Evolutionary conservation across 1,140 invertebrate species (phyloP).

Genomic region (Liolophura sinensis): DNA sequence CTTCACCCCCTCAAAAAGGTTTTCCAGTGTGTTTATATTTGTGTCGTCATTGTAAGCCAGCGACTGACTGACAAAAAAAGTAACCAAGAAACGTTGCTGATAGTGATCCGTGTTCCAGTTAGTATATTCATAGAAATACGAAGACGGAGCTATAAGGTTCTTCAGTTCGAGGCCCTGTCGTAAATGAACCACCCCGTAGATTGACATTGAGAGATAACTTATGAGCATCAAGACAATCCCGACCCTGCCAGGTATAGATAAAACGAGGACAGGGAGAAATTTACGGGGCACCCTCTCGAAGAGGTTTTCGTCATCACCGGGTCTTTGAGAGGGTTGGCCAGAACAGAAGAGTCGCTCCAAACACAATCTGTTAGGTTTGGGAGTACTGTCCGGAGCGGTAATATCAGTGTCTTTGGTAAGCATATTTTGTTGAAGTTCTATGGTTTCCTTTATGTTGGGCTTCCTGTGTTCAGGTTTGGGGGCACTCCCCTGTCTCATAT

Average conservation of each 20-base stretch:
- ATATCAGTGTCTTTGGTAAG: too few species aligned
- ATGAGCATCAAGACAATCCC: neutral
- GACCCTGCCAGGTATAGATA: constrained; percentile 78
- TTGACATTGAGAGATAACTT: neutral
- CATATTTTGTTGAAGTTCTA: too few species aligned
- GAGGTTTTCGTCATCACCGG: too few species aligned
- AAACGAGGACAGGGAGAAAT: constrained; percentile 61
- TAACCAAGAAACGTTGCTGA: neutral
- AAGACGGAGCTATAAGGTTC: constrained; percentile 44
- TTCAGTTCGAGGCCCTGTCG: constrained; percentile 78
- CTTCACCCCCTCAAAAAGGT: neutral
- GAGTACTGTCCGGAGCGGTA: too few species aligned
- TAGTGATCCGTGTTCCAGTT: neutral
- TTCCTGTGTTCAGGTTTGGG: too few species aligned
- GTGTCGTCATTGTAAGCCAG: neutral
- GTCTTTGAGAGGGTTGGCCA: neutral
- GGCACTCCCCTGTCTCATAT: too few species aligned
- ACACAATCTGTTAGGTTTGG: too few species aligned
- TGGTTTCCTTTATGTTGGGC: too few species aligned
- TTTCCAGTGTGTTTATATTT: neutral
- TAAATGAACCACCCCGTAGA: constrained; percentile 69
- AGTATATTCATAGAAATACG: constrained; percentile 25
- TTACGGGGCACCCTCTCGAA: constrained; percentile 4
- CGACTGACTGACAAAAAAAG: neutral
- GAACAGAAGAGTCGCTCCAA: neutral